A percentile compares a stretch with the other conserved stretches of the same genome.
Evolutionary conservation across 2,797 vertebrate species (phyloP).

Genomic region (Gephyroberyx darwinii): DNA sequence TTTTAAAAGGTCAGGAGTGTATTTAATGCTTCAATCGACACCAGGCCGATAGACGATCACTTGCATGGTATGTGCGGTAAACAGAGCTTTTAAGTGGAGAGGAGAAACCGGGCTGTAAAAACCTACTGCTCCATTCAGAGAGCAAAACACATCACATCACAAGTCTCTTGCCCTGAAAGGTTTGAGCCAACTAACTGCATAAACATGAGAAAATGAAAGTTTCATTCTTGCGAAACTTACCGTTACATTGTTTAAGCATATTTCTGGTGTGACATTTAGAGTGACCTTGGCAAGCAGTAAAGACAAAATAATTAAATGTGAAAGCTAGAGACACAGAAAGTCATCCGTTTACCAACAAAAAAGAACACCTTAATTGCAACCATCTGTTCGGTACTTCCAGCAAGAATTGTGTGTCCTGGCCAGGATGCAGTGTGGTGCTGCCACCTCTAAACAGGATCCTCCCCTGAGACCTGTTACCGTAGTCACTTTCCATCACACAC

Average conservation of each 20-base stretch:
- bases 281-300: background rate
- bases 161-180: constrained; percentile 12
- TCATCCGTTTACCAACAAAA: background rate
- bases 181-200: constrained; percentile 3
- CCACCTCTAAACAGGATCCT: constrained; percentile 53
- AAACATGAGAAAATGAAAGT: background rate
- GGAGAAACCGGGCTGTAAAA: constrained; percentile 5
- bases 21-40: constrained; percentile 35
- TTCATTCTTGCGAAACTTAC: background rate
- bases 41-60: constrained; percentile 44
- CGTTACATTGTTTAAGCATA: background rate
- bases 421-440: constrained; percentile 44
- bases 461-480: constrained; percentile 78
- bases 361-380: constrained; percentile 7
- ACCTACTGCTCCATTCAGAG: constrained; percentile 11
- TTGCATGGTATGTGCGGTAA: background rate
- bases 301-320: background rate
- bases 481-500: constrained; percentile 80
- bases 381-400: constrained; percentile 28
- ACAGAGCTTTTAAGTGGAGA: constrained; percentile 24
- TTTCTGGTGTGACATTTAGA: background rate
- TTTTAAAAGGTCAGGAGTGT: constrained; percentile 51
- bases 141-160: background rate
- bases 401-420: constrained; percentile 15
- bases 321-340: constrained; percentile 8